These are phyloP conservation scores for Ondatra zibethicus DNA, from an alignment of 2,113 vertebrate genomes.

Conservation along the genomic window DNA sequence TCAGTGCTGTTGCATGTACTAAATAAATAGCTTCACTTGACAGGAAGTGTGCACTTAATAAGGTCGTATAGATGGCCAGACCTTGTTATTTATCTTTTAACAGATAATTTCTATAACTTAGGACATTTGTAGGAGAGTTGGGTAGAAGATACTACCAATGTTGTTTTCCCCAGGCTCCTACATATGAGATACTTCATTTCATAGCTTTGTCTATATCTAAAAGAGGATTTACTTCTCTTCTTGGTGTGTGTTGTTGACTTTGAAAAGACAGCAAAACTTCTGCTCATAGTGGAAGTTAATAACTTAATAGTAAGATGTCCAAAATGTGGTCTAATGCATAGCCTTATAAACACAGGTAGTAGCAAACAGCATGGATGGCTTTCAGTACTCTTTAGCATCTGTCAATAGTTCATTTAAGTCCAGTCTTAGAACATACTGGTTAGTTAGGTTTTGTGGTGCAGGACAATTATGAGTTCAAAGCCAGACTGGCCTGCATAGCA, in stretches of 20 bases:
- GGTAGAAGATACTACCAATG: constrained; percentile 68
- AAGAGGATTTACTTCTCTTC: constrained; percentile 83
- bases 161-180: constrained; percentile 77
- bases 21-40: constrained; percentile 71
- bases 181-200: constrained; percentile 76
- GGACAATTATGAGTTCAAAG: background rate
- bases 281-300: constrained; percentile 76
- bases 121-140: constrained; percentile 72
- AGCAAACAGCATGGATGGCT: constrained; percentile 7
- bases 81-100: constrained; percentile 68
- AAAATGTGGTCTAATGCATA: constrained; percentile 56
- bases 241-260: constrained; percentile 80
- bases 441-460: background rate
- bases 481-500: background rate
- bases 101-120: constrained; percentile 65
- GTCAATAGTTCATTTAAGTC: constrained; percentile 70
- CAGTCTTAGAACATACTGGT: constrained; percentile 42
- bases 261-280: constrained; percentile 53
- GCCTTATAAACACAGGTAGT: constrained; percentile 53
- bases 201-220: constrained; percentile 77
- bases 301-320: constrained; percentile 41
- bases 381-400: constrained; percentile 20
- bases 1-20: constrained; percentile 60
- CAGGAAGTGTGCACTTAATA: constrained; percentile 59
- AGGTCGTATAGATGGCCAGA: constrained; percentile 60